These are phyloP conservation scores for Meloe dianella DNA, from an alignment of 2,888 invertebrate genomes.

Conservation along the genomic window DNA sequence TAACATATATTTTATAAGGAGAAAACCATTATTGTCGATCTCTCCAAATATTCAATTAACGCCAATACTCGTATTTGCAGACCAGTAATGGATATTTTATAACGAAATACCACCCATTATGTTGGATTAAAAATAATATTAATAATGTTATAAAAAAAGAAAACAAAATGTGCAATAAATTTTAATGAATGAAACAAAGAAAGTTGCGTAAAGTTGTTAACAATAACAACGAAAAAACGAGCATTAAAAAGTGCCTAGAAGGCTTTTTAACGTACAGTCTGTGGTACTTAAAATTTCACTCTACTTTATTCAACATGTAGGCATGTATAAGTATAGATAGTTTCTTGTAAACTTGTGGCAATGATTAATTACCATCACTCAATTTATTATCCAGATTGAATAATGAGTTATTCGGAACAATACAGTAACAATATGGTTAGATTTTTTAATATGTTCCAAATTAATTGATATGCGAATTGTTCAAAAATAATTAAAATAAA, in stretches of 20 bases:
- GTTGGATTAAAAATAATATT: not conserved
- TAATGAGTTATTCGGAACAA: not conserved
- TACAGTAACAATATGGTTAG: too few species aligned
- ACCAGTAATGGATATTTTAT: not conserved
- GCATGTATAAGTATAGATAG: not conserved
- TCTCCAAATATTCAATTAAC: constrained; percentile 1
- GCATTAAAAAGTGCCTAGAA: not conserved
- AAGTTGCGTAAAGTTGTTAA: not conserved
- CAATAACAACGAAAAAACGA: not conserved
- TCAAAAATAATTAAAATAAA: not conserved
- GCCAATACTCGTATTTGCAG: not conserved
- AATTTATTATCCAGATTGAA: not conserved
- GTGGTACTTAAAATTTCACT: not conserved
- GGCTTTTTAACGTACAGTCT: not conserved
- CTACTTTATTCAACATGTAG: too few species aligned
- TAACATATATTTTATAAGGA: not conserved
- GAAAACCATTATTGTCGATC: not conserved
- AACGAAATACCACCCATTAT: not conserved
- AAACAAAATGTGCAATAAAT: not conserved
- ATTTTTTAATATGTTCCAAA: not conserved
- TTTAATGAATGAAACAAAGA: not conserved
- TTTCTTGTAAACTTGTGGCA: not conserved
- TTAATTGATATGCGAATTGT: not conserved
- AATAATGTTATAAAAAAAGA: not conserved
- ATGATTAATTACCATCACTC: constrained; percentile 4